Conservation (phyloP, 2,888 invertebrate genomes). For the Elgonia sp. region DNA sequence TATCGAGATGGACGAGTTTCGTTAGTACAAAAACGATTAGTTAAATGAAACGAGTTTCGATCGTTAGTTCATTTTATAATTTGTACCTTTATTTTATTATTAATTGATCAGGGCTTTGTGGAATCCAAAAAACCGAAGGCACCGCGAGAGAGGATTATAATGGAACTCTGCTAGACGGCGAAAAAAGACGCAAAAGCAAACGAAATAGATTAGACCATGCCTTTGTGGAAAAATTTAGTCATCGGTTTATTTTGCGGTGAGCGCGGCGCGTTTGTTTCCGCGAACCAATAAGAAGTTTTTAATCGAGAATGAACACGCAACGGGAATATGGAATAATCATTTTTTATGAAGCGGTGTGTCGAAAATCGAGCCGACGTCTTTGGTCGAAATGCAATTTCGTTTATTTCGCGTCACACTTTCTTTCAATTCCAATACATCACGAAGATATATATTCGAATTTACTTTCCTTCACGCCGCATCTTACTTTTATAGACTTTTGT, state of each 20-base stretch:
- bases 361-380: conserved; percentile 20
- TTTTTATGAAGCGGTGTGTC: conserved; percentile 14
- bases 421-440: conserved; percentile 48
- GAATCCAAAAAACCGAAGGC: conserved; percentile 2
- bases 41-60: conserved; percentile 36
- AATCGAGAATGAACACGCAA: neutral
- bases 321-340: conserved; percentile 22
- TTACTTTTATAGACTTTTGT: conserved; percentile 55
- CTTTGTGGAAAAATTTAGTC: conserved; percentile 23
- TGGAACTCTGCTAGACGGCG: neutral
- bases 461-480: conserved; percentile 32
- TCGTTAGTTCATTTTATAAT: conserved; percentile 39
- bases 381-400: conserved; percentile 33
- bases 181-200: conserved; percentile 29
- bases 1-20: conserved; percentile 10
- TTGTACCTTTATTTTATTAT: conserved; percentile 35
- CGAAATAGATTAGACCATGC: conserved; percentile 1
- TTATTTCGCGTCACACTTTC: conserved; percentile 43
- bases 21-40: conserved; percentile 35
- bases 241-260: neutral
- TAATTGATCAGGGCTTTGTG: conserved; percentile 34
- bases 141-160: conserved; percentile 13
- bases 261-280: neutral
- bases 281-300: conserved; percentile 9
- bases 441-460: conserved; percentile 49